Evolutionary conservation across 1,140 invertebrate genomes (phyloP), one percentile per base, ranked within the genome.

Genomic region (Papilio dardanus): DNA sequence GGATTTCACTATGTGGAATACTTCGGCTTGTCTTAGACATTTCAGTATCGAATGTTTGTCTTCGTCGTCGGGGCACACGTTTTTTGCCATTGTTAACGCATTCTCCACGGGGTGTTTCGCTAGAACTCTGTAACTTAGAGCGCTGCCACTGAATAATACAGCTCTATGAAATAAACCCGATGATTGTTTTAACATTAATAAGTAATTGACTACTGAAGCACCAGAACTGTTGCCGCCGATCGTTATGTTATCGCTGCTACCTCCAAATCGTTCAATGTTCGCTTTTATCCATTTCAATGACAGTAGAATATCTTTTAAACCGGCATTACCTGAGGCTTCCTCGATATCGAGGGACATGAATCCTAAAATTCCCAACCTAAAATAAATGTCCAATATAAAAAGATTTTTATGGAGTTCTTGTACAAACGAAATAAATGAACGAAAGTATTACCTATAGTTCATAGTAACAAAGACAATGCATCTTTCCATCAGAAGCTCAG

Each of bases 241-340:
- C 1, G 87, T 86, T 6, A 96, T 19, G 19, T 74, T 78, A 58
- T 78, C 58, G 19, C 37, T 37, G 46, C 76, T 37, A 1, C 77
- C 77, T 40, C 77, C 77, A 76, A 78, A 76, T 14, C 7, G 62
- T 8, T 76, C n/a, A 37, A 97, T 96, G 80, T 97, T 96, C 33
- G 94, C 89, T 33, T 95, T 93, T 2, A 97, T 94, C 97, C 97
- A 97, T 81, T 95, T 92, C 28, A 97, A 91, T 0, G 95, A 95
- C 65, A 95, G 88, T n/a, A 94, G 84, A 83, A 97, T 96, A 89
- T 97, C 97, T 81, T 96, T 96, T 67, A 97, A 83, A 1, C 95
- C 96, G 75, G 94, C 94, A 83, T 97, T 97, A 8, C 96, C 96
- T 1, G 96, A 94, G 21, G 93, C 93, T 19, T 93, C 88, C 7